Evolutionary conservation across 2,888 invertebrate species (phyloP), one percentile per base, ranked within the genome.

Genomic region (Crossocerus cetratus): DNA sequence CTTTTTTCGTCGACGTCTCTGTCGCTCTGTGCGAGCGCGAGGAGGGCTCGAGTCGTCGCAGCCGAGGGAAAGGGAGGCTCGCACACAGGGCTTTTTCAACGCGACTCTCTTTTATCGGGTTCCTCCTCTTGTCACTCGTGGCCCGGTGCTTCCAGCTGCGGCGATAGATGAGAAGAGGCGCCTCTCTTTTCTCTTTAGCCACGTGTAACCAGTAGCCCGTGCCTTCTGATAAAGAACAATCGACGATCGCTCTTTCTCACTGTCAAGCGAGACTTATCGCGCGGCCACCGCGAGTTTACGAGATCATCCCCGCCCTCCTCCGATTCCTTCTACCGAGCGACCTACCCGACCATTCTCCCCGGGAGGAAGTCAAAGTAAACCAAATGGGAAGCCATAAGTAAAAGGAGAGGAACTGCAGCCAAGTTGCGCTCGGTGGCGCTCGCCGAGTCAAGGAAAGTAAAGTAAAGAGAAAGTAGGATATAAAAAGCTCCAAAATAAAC

Each of bases 221-320:
- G 78, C 57, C 67, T 70, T 53, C 77, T 65, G 82, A 82, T 82
- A 82, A 81, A 81, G 81, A 77, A 82, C 79, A 83, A 83, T 79
- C 73, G 78, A 74, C 72, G 71, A 74, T 70, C 63, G 68, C 69
- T 78, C 69, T 78, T 78, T 69, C 65, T 73, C 67, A 43, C 55
- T 63, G 72, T 67, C 71, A 43, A 49, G 54, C n/a, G 58, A 61
- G 65, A 76, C 53, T 72, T 74, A 74, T 74, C 74, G 68, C 58
- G 43, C 43, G 61, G 58, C 63, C 60, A 16, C 64, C 64, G 11
- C 32, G 49, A 49, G 8, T 49, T 49, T 49, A 49, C 49, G 49
- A 49, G 49, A 32, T 32, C 32, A 18, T 32, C 22, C 62, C 55
- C n/a, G 2, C 44, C 45, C 32, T 56, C 53, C 56, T 2, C 3